Evolutionary conservation across 2,888 invertebrate genomes (phyloP).

Genomic region (Mamestra brassicae): DNA sequence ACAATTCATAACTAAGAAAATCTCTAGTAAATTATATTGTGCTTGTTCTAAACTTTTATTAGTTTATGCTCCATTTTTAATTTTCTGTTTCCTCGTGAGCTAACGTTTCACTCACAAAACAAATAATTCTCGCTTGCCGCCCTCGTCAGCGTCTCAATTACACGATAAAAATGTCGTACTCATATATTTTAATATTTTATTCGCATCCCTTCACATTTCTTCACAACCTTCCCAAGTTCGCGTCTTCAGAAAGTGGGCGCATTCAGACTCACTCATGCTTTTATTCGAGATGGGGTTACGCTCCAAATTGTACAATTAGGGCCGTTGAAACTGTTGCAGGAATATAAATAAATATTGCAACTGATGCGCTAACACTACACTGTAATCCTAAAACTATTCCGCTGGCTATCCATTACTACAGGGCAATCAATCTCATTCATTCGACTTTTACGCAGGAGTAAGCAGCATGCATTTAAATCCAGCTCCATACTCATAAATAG

Average conservation of each 20-base stretch:
- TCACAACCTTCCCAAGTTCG: slow-evolving; percentile 30
- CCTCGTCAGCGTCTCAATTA: slow-evolving; percentile 50
- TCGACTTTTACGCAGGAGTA: slow-evolving; percentile 56
- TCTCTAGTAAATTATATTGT: slow-evolving; percentile 14
- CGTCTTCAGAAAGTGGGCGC: slow-evolving; percentile 31
- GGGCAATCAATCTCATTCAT: slow-evolving; percentile 44
- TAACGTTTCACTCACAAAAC: slow-evolving; percentile 20
- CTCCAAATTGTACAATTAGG: slow-evolving; percentile 24
- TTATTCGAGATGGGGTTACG: slow-evolving; percentile 13
- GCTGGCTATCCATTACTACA: slow-evolving; percentile 38
- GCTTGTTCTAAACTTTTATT: slow-evolving; percentile 3
- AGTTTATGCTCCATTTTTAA: neutral
- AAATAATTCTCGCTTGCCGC: slow-evolving; percentile 17
- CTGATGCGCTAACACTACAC: slow-evolving; percentile 5
- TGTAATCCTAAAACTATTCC: slow-evolving; percentile 43
- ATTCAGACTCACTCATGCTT: slow-evolving; percentile 42
- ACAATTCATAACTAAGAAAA: slow-evolving; percentile 47
- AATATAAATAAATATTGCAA: slow-evolving; percentile 25
- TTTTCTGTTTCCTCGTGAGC: slow-evolving; percentile 7
- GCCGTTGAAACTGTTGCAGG: neutral
- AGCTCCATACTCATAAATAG: slow-evolving; percentile 47
- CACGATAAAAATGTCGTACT: slow-evolving; percentile 43
- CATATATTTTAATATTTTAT: slow-evolving; percentile 51
- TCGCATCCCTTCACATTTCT: slow-evolving; percentile 34
- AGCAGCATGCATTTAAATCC: slow-evolving; percentile 36